Base-by-base conservation (phyloP, 2,888 invertebrate genomes). In the Hydroisotoma schaefferi region DNA sequence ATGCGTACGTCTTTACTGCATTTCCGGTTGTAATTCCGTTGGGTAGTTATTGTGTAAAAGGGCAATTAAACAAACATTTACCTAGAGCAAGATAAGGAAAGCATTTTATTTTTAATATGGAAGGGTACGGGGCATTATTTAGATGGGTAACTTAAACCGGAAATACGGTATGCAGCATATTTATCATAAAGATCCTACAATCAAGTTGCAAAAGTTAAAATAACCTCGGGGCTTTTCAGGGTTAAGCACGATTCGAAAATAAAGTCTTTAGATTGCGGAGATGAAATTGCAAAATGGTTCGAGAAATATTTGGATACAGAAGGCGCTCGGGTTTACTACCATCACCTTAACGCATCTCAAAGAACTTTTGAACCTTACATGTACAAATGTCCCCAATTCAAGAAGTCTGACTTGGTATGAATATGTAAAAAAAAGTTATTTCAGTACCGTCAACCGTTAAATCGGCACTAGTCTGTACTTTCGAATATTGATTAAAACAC, bases 251-350 rank as follows among this genome's bases (percentile, higher is more conserved):
- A 75, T 43, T 76, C 71, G 29, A 61, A 73, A 38, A 80, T 87
- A 1, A 78, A 81, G 0, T 86, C 85, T 0, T 79, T 83, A 70
- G 85, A 89, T 73, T 90, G 90, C 74, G 90, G 90, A 0, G 82
- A 82, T 59, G 83, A 83, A 65, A 84, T 82, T 12, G 83, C 86
- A 20, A 81, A 83, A 55, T 91, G 91, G 91, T 79, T 91, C 73
- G 84, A 86, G 0, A 81, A 76, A 72, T 80, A 76, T 55, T 49
- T 74, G 25, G 61, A 49, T 10, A 55, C 57, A n/a, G 57, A 57
- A 38, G 48, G 47, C 2, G 22, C 61, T 0, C 44, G 68, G 23
- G 33, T 68, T 12, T 58, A 55, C 25, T 68, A 65, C 33, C 68
- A 68, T 52, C 63, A 68, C 40, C 22, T 67, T 20, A 57, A 63